A percentile compares a stretch with the other conserved stretches of the same genome.
Conservation (phyloP, 2,797 vertebrate genomes). For the Sphenodon punctatus region DNA sequence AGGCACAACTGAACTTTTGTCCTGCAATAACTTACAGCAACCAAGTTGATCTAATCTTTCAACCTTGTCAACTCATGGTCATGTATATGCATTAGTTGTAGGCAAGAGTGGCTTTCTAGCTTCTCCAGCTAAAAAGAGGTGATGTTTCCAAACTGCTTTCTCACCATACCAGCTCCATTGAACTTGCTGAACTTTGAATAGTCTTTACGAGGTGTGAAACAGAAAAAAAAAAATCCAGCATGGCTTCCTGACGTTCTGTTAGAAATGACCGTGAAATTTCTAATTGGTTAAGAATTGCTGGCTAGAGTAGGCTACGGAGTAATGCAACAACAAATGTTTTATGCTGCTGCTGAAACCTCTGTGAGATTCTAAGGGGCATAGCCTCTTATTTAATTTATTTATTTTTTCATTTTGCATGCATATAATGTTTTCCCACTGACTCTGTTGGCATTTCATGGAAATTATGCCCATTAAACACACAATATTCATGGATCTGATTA, state of each 20-base stretch:
- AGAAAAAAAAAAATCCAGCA: conserved; percentile 6
- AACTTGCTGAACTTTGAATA: conserved; percentile 7
- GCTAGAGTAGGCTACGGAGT: background rate
- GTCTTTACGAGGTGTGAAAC: conserved; percentile 33
- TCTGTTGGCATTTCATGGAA: conserved; percentile 49
- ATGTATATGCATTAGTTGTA: no score
- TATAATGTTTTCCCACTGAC: conserved; percentile 39
- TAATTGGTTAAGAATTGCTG: conserved; percentile 9
- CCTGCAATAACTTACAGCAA: background rate
- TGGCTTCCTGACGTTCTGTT: conserved; percentile 3
- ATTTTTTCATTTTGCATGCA: background rate
- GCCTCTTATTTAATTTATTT: conserved; percentile 27
- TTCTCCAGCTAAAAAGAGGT: background rate
- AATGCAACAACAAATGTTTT: conserved; percentile 17
- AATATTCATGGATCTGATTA: conserved; percentile 48
- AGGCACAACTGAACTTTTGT: background rate
- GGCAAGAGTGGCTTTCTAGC: background rate
- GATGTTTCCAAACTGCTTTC: background rate
- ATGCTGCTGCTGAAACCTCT: conserved; percentile 24
- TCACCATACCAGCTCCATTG: background rate
- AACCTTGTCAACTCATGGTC: no score
- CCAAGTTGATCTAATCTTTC: background rate
- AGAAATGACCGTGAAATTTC: conserved; percentile 34
- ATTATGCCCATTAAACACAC: conserved; percentile 40
- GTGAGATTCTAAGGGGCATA: conserved; percentile 38